Percentiles rank a stretch among this genome's conserved stretches.
phyloP scores from a whole-genome alignment of 2,113 vertebrate species.

The Psophia crepitans region DNA sequence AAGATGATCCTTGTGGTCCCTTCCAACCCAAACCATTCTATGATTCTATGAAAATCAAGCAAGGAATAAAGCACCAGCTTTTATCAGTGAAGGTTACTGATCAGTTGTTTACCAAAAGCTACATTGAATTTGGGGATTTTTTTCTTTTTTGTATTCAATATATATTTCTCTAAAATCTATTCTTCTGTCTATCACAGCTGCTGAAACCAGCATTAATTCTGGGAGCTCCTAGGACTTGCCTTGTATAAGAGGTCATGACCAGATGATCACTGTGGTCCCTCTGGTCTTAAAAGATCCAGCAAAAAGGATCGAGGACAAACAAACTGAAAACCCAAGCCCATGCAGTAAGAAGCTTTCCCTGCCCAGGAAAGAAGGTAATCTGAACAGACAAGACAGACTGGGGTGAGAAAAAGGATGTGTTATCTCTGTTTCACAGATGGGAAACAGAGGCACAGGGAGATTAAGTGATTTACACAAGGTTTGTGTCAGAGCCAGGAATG shows the following conservation, averaged over 20 bases:
- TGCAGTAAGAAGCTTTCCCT: conserved; percentile 54
- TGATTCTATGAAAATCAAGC: no score
- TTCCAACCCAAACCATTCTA: no score
- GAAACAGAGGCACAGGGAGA: conserved; percentile 66
- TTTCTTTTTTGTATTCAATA: neutral
- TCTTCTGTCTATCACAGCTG: neutral
- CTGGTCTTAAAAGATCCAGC: conserved; percentile 30
- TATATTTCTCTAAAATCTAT: neutral
- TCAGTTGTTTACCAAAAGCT: neutral
- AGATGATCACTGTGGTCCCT: conserved; percentile 27
- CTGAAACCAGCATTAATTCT: conserved; percentile 5
- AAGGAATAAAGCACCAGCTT: neutral
- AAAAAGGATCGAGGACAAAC: conserved; percentile 12
- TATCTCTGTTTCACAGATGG: conserved; percentile 68
- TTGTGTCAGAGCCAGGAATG: conserved; percentile 62
- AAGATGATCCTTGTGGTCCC: no score
- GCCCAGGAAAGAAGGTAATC: conserved; percentile 62
- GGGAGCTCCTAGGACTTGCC: neutral
- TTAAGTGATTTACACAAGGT: conserved; percentile 67
- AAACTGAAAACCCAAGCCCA: conserved; percentile 27
- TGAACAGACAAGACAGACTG: conserved; percentile 64
- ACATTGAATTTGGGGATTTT: neutral
- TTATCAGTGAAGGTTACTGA: neutral
- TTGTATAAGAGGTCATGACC: neutral
- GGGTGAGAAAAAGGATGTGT: conserved; percentile 65